phyloP scores from a whole-genome alignment of 2,797 vertebrate genomes.

The Tapera naevia region DNA sequence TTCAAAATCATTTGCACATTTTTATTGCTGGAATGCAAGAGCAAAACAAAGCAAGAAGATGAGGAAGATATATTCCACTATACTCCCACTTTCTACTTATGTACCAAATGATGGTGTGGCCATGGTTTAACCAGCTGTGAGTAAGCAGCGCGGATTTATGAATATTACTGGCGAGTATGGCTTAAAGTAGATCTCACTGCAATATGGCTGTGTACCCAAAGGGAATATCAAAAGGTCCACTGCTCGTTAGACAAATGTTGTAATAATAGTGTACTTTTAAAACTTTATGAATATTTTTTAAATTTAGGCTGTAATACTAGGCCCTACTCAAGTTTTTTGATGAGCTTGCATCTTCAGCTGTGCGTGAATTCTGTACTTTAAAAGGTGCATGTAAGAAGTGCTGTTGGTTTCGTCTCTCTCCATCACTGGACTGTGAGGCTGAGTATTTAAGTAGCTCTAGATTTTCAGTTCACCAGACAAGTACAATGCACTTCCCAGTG shows the following conservation, averaged over 20 bases:
- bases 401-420: not conserved
- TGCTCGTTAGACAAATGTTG: not conserved
- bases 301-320: not conserved
- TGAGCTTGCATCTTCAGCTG: not conserved
- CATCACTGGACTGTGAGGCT: not conserved
- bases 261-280: not conserved
- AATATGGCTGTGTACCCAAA: not conserved
- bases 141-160: not conserved
- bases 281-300: not conserved
- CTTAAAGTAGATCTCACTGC: not conserved
- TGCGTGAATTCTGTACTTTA: not conserved
- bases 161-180: not conserved
- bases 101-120: not conserved
- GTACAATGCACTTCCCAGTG: not conserved
- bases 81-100: not conserved
- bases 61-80: slow-evolving; percentile 16
- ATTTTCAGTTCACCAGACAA: not conserved
- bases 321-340: not conserved
- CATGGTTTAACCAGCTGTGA: not conserved
- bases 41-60: slow-evolving; percentile 26
- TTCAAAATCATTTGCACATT: slow-evolving; percentile 7
- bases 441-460: not conserved
- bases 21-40: slow-evolving; percentile 15
- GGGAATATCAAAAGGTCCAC: not conserved
- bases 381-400: not conserved